A percentile compares a stretch with the other conserved stretches of the same genome.
These are phyloP conservation scores for Flexamia atlantica DNA, from an alignment of 2,888 invertebrate species.

Conservation along the genomic window DNA sequence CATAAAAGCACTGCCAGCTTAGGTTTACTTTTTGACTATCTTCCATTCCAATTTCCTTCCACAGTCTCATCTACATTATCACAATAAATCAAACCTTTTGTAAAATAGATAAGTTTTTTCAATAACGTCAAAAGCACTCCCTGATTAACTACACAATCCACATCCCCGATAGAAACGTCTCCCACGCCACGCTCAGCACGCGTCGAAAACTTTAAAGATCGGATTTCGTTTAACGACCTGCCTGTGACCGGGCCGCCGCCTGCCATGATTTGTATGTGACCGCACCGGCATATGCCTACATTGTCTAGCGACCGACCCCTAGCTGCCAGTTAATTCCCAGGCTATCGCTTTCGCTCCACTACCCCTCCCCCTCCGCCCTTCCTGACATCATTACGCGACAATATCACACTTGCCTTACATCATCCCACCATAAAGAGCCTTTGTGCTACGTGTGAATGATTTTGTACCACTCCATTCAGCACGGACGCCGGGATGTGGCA, in stretches of 20 bases:
- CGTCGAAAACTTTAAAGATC: conserved; percentile 17
- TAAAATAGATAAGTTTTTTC: no score
- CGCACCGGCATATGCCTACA: conserved; percentile 13
- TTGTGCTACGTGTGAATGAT: conserved; percentile 22
- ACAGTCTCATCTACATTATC: no score
- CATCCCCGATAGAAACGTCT: neutral
- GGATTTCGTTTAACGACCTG: neutral
- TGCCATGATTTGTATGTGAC: conserved; percentile 40
- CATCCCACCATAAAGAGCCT: neutral
- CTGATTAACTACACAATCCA: neutral
- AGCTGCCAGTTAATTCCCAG: conserved; percentile 51
- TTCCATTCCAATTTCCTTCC: no score
- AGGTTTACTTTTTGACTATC: no score
- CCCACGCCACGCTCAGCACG: neutral
- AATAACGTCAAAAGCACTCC: no score
- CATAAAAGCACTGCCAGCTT: no score
- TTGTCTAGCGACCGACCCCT: conserved; percentile 11
- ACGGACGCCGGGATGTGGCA: neutral
- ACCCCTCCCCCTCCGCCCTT: neutral
- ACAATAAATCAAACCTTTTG: no score
- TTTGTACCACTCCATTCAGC: neutral
- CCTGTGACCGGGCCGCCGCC: neutral
- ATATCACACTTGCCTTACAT: conserved; percentile 50
- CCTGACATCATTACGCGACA: conserved; percentile 42
- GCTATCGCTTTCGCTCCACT: conserved; percentile 30